These are phyloP conservation scores for Cheilosia urbana DNA, from an alignment of 2,888 invertebrate species.

Conservation along the genomic window DNA sequence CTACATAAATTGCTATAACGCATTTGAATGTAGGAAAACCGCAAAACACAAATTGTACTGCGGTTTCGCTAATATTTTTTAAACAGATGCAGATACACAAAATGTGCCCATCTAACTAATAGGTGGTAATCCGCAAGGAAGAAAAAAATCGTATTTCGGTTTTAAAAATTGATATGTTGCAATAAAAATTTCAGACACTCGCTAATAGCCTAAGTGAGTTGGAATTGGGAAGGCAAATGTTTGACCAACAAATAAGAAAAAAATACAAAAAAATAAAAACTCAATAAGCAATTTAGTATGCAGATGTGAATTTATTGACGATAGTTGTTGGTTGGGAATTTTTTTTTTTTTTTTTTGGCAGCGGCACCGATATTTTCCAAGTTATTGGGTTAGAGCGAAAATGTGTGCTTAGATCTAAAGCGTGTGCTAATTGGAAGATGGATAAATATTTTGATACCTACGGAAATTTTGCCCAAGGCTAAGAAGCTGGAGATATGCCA, in stretches of 20 bases:
- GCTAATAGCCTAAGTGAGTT: conserved; percentile 69
- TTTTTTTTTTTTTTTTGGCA: neutral
- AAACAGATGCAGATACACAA: conserved; percentile 7
- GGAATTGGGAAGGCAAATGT: conserved; percentile 45
- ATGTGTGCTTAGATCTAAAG: neutral
- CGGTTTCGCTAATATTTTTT: conserved; percentile 41
- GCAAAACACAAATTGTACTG: conserved; percentile 71
- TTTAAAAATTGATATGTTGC: conserved; percentile 73
- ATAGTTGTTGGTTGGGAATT: neutral
- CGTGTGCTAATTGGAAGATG: conserved; percentile 29
- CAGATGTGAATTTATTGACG: conserved; percentile 40
- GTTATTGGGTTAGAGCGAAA: conserved; percentile 8
- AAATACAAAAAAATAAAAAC: conserved; percentile 16
- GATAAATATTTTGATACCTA: conserved; percentile 16
- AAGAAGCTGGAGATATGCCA: no score
- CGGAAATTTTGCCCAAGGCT: conserved; percentile 13
- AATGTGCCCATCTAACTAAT: conserved; percentile 42
- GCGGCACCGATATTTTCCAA: conserved; percentile 5
- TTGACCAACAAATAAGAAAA: neutral
- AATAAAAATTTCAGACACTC: conserved; percentile 69
- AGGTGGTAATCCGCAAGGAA: conserved; percentile 69
- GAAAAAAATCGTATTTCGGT: conserved; percentile 44
- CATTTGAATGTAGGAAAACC: conserved; percentile 65
- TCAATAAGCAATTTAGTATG: conserved; percentile 38
- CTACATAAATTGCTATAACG: conserved; percentile 34